Evolutionary conservation across 2,113 vertebrate species (phyloP), one percentile per base, ranked within the genome.

Genomic region (Albula glossodonta): DNA sequence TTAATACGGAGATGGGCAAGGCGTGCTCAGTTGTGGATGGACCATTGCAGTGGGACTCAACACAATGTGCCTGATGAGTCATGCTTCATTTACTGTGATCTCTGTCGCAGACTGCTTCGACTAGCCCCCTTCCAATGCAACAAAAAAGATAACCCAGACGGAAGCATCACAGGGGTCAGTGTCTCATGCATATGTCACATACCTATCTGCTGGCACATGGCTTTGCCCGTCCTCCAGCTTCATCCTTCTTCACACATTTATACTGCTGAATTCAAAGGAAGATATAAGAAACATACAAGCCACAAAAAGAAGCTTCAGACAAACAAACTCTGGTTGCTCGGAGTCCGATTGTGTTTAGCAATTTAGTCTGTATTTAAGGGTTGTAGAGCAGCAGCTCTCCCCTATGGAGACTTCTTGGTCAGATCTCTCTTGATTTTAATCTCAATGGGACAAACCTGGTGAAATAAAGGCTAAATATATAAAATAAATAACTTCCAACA

Each of bases 181-280:
- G n/a, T 22, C 57, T 83, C 13, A 77, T 88, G 83, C 82, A 90
- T 88, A 86, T 88, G 74, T 86, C 56, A 82, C 15, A 66, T 31
- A 31, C 80, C 66, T 83, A 57, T 51, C 51, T 60, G 81, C 60
- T 81, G 51, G 19, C n/a, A 74, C n/a, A 9, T 31, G 11, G 5
- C 53, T 11, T 11, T 56, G 53, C 53, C 53, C 53, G 5, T 74
- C 66, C n/a, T 25, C 66, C 66, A 74, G 4, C n/a, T 31, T 74
- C 8, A 25, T n/a, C 66, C 7, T n/a, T 10, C 66, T 1, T 25
- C 66, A 31, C n/a, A n/a, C 19, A 22, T 74, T 13, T 12, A 3
- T 8, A 63, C n/a, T 5, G 22, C 9, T 25, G 66, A 31, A 12
- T 74, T 9, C n/a, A 25, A n/a, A 0, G 0, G 22, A 31, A 25